Evolutionary conservation across 2,888 invertebrate genomes (phyloP).

Genomic region (Zonitis immaculata): DNA sequence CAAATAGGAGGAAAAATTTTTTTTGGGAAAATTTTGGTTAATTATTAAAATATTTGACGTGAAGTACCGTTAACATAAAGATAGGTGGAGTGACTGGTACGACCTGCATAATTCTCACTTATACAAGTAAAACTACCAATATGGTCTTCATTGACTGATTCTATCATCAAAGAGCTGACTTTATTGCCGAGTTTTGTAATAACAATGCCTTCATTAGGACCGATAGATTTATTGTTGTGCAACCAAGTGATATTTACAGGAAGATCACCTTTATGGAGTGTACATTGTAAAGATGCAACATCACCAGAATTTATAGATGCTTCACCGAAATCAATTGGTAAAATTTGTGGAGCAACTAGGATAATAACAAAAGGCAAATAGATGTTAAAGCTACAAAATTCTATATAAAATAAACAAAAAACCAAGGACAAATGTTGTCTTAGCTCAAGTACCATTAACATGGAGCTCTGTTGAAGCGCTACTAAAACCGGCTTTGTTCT

Average conservation of each 20-base stretch:
- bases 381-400: neutral
- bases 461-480: slow-evolving; percentile 51
- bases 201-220: slow-evolving; percentile 39
- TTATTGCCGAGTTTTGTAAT: slow-evolving; percentile 52
- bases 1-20: neutral
- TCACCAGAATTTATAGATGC: slow-evolving; percentile 66
- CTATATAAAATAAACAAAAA: neutral
- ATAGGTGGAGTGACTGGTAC: slow-evolving; percentile 32
- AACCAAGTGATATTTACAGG: slow-evolving; percentile 71
- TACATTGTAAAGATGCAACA: slow-evolving; percentile 63
- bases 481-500: slow-evolving; percentile 48
- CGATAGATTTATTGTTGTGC: slow-evolving; percentile 60
- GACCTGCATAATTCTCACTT: slow-evolving; percentile 61
- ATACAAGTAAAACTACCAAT: slow-evolving; percentile 60
- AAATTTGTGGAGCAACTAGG: slow-evolving; percentile 51
- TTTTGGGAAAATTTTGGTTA: neutral
- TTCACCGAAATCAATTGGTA: slow-evolving; percentile 49
- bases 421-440: neutral
- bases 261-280: slow-evolving; percentile 68
- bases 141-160: slow-evolving; percentile 55
- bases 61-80: slow-evolving; percentile 54
- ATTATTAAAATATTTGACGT: too few species aligned
- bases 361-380: neutral
- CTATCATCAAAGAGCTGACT: slow-evolving; percentile 58
- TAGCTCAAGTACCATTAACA: slow-evolving; percentile 47